Evolutionary conservation across 2,113 vertebrate species (phyloP), one percentile per base, ranked within the genome.

Genomic region (Tyrannus savana): DNA sequence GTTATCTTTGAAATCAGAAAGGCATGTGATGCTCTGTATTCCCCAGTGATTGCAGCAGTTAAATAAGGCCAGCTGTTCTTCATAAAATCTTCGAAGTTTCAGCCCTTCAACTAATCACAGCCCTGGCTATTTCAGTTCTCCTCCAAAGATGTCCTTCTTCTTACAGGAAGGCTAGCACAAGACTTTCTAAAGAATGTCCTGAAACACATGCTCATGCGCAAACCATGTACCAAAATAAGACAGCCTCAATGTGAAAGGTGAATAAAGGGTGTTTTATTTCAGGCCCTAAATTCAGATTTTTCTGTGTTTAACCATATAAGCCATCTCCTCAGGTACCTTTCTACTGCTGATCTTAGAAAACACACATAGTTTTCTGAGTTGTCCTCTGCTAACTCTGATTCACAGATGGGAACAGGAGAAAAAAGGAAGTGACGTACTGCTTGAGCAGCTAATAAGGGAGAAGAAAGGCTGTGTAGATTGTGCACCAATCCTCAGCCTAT

Each of bases 71-170:
- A 89, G 42, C 56, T 89, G 28, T 68, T 93, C 73, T 90, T 93
- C 44, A 7, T 67, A 84, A 71, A 63, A 63, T 68, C 52, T 95
- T 93, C 64, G 55, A 78, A 91, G 52, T 53, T 7, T 3, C 35
- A 93, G 59, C 49, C 56, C 69, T 92, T 95, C 83, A 77, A 42
- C 30, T 90, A 81, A 71, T 84, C 76, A 69, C 33, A 93, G 44
- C 18, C 12, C 42, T 77, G 37, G 68, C 35, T 93, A 25, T 87
- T 92, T 44, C 69, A 87, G 33, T 84, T 69, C 35, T 71, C 30
- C 63, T 91, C 68, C 68, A 84, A 87, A 92, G 52, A 60, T 7
- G 1, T 69, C 41, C 47, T 90, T 78, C 60, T 72, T 83, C 67
- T 74, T 90, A 86, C 67, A 90, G 50, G 39, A 69, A 62, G 46